Evolutionary conservation across 2,888 invertebrate species (phyloP).

Genomic region (Carabus problematicus): DNA sequence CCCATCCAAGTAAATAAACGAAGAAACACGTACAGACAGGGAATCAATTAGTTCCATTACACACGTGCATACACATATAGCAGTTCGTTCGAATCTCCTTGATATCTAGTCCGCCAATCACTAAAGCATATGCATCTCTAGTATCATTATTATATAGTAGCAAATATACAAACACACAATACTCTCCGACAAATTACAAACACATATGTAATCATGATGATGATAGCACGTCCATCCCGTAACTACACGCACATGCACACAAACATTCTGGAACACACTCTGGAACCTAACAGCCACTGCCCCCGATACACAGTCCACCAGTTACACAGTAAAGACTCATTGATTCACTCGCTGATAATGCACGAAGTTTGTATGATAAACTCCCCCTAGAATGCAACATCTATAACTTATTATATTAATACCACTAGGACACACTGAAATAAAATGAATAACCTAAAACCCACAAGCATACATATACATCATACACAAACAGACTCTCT

Average conservation of each 20-base stretch:
- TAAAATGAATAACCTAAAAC: too few relatives aligned
- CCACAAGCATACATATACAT: slow-evolving; percentile 1
- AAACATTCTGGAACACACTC: too few relatives aligned
- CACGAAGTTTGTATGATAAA: too few relatives aligned
- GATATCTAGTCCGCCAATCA: too few relatives aligned
- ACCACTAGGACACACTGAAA: too few relatives aligned
- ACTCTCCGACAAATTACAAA: neutral
- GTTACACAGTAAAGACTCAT: neutral
- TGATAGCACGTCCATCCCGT: slow-evolving; percentile 6
- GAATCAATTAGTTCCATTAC: neutral
- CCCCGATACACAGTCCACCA: neutral
- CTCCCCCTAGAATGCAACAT: too few relatives aligned
- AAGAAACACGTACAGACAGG: neutral
- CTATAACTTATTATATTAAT: too few relatives aligned
- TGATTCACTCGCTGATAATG: too few relatives aligned
- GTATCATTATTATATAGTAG: too few relatives aligned
- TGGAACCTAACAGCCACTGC: neutral
- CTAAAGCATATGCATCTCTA: too few relatives aligned
- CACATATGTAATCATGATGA: slow-evolving; percentile 7
- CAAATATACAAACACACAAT: too few relatives aligned
- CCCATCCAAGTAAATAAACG: neutral
- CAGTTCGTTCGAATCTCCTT: neutral
- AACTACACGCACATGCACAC: slow-evolving; percentile 1
- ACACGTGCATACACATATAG: neutral
- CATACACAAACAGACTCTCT: too few relatives aligned